A percentile compares a stretch with the other conserved stretches of the same genome.
These are phyloP conservation scores for Ianthella basta DNA, from an alignment of 37 sponge, comb jelly and placozoan genomes.

Conservation along the genomic window DNA sequence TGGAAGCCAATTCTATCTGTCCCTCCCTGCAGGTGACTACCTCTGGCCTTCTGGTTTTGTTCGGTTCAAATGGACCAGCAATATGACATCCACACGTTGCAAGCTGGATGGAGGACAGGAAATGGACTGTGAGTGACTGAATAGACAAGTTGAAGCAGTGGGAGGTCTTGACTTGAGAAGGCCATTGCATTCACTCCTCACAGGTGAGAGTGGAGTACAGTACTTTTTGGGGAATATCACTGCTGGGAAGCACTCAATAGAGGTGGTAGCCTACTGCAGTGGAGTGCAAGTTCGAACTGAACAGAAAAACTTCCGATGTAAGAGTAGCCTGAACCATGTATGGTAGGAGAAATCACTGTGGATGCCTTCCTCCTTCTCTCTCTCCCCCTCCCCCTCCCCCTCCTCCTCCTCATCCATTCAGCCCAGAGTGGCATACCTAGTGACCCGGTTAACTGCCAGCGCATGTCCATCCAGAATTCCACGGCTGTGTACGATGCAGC, in stretches of 20 bases:
- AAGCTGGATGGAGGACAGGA: slow-evolving; percentile 15
- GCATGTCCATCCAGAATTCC: not conserved
- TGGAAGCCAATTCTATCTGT: not conserved
- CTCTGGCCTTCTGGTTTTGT: slow-evolving; percentile 16
- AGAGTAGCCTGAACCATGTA: not conserved
- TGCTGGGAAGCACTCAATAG: slow-evolving; percentile 11
- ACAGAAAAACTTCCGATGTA: not conserved
- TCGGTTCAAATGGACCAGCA: not conserved
- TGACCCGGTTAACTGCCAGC: not conserved
- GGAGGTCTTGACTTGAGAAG: no score
- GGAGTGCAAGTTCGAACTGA: not conserved
- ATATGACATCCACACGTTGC: not conserved
- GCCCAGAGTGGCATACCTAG: slow-evolving; percentile 21
- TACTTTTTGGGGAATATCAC: not conserved
- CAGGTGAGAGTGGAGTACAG: not conserved
- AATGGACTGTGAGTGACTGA: not conserved
- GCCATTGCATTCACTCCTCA: no score
- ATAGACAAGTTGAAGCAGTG: no score
- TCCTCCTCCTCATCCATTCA: not conserved
- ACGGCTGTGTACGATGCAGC: not conserved
- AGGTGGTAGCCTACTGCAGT: not conserved
- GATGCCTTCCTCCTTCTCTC: no score
- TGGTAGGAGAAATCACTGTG: no score
- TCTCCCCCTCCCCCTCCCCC: no score
- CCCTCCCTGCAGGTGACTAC: not conserved